Percentiles rank a stretch among this genome's conserved stretches.
Evolutionary conservation across 2,113 vertebrate genomes (phyloP).

Genomic region (Megaceryle torquata): DNA sequence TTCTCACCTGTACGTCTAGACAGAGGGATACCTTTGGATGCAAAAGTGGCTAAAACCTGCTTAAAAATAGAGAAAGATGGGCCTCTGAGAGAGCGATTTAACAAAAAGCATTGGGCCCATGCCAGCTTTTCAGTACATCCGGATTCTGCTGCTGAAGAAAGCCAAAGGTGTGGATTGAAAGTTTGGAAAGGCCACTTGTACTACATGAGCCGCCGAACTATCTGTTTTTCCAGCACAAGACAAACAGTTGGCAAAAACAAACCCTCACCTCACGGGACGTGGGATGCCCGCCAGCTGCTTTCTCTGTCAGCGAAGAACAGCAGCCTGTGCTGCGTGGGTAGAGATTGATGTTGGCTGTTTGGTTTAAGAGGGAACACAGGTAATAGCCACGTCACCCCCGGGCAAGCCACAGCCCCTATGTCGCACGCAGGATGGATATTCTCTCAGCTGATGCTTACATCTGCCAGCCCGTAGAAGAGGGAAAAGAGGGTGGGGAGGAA

Average conservation of each 20-base stretch:
- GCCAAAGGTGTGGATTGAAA: background rate
- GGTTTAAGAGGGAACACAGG: background rate
- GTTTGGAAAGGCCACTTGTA: background rate
- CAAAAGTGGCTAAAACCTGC: background rate
- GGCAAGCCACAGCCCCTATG: background rate
- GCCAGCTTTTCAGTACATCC: background rate
- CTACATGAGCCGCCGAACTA: background rate
- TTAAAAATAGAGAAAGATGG: background rate
- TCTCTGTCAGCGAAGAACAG: background rate
- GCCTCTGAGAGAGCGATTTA: background rate
- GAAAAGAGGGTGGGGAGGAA: background rate
- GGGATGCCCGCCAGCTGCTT: background rate
- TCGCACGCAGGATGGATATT: background rate
- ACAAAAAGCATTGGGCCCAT: background rate
- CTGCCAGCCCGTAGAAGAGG: background rate
- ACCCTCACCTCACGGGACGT: background rate
- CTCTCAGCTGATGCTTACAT: fast-evolving
- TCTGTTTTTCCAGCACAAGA: background rate
- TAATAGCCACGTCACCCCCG: background rate
- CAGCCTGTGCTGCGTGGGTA: fast-evolving
- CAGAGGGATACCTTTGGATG: background rate
- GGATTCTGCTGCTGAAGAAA: background rate
- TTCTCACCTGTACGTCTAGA: background rate
- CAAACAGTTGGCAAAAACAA: background rate
- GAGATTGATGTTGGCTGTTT: background rate